Evolutionary conservation across 2,797 vertebrate genomes (phyloP).

Genomic region (Florisuga fusca): DNA sequence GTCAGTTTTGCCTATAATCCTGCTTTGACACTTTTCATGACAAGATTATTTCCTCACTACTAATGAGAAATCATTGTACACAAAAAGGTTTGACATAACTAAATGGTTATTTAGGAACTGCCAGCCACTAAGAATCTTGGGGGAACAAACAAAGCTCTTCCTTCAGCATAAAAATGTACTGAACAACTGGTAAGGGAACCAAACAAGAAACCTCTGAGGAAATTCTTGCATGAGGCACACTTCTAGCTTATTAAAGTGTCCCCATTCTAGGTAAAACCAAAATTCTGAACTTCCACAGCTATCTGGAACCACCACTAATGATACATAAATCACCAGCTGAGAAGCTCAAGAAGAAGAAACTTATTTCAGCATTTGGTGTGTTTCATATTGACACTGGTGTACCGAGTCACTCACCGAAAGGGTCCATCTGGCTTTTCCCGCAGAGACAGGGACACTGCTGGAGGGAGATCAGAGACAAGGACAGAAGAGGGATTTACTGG

Average conservation of each 20-base stretch:
- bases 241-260: background rate
- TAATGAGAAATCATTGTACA: background rate
- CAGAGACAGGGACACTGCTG: conserved; percentile 76
- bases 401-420: conserved; percentile 74
- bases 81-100: background rate
- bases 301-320: background rate
- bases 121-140: background rate
- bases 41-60: background rate
- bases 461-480: conserved; percentile 78
- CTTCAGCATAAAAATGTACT: background rate
- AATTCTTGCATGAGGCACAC: background rate
- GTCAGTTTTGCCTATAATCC: background rate
- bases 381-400: background rate
- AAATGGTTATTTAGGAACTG: background rate
- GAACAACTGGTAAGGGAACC: background rate
- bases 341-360: background rate
- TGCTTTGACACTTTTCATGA: background rate
- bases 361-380: background rate
- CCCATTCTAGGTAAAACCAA: background rate
- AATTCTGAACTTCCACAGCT: background rate
- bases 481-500: conserved; percentile 72
- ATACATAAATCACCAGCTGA: fast-evolving
- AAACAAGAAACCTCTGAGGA: background rate
- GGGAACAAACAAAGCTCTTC: background rate
- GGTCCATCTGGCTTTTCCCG: conserved; percentile 80